Evolutionary conservation across 2,888 invertebrate species (phyloP), one percentile per base, ranked within the genome.

Genomic region (Dendrolimus houi): DNA sequence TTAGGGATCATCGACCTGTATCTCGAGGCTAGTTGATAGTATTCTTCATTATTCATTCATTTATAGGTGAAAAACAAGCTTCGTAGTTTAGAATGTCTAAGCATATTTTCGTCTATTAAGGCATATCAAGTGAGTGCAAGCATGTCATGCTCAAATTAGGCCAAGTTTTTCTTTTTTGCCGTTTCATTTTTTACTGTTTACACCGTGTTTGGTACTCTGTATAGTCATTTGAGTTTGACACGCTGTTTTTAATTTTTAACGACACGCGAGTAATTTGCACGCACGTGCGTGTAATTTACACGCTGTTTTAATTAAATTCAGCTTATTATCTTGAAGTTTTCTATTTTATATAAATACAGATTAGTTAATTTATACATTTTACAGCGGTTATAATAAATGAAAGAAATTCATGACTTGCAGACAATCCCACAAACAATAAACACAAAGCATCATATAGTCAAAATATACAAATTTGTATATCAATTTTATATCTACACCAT

Each of bases 1-100:
- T 87, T 87, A 87, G 87, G 86, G 86, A 87, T 87, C 87, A 85
- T 82, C 71, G 64, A 71, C 74, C 66, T 69, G 63, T 70, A 73
- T 72, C 64, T 73, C 69, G 83, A 83, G 83, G 85, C 84, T 85
- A 83, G 77, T 65, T 70, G 59, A 66, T 74, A 70, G 69, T 71
- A 71, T 74, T 72, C 65, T 66, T 62, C 54, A 54, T 14, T 12
- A 40, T 57, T 59, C 40, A 57, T 56, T 57, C 55, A 54, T 54
- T 61, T 54, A 52, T 10, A 13, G 8, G 17, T 52, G 56, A 57
- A 52, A 47, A 55, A 59, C 59, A 54, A 53, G 14, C 53, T 55
- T 53, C 57, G 53, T 59, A 58, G 56, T 58, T 17, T 57, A 55
- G 56, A 55, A 42, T 53, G 58, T 60, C 54, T 57, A 54, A 2